A percentile compares a stretch with the other conserved stretches of the same genome.
phyloP scores from a whole-genome alignment of 2,797 vertebrate genomes.

The Acridotheres tristis region DNA sequence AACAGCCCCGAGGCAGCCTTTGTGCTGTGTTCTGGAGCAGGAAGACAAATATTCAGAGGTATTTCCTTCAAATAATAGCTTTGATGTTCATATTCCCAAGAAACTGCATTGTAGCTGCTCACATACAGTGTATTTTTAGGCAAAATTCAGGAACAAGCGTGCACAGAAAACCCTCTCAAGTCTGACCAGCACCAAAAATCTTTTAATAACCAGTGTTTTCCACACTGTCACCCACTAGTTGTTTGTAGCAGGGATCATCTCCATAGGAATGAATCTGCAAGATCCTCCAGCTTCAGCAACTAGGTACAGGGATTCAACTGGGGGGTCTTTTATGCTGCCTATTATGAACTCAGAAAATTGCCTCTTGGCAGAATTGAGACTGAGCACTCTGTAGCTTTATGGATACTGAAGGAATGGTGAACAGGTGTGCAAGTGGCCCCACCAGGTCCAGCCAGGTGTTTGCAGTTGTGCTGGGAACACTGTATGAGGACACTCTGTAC shows the following conservation, averaged over 20 bases:
- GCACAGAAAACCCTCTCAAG: neutral
- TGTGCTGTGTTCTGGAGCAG: neutral
- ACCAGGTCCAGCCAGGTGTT: neutral
- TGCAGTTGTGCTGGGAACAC: neutral
- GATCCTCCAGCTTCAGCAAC: neutral
- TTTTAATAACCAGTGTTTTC: neutral
- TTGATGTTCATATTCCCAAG: neutral
- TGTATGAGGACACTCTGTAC: neutral
- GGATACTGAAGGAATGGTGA: neutral
- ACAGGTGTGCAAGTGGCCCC: neutral
- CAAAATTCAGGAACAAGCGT: neutral
- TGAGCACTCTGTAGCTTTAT: neutral
- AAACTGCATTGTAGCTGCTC: neutral
- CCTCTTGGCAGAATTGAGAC: neutral
- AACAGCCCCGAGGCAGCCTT: neutral
- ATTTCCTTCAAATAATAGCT: neutral
- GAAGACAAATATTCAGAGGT: neutral
- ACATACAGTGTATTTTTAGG: neutral
- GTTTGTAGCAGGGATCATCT: neutral
- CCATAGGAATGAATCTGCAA: neutral
- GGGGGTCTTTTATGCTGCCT: neutral
- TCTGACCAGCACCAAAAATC: neutral
- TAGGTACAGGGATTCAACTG: rapidly evolving
- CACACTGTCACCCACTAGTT: neutral
- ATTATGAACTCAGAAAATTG: rapidly evolving